A percentile compares a stretch with the other conserved stretches of the same genome.
Conservation (phyloP, 2,113 vertebrate genomes). For the Chrysemys picta region DNA sequence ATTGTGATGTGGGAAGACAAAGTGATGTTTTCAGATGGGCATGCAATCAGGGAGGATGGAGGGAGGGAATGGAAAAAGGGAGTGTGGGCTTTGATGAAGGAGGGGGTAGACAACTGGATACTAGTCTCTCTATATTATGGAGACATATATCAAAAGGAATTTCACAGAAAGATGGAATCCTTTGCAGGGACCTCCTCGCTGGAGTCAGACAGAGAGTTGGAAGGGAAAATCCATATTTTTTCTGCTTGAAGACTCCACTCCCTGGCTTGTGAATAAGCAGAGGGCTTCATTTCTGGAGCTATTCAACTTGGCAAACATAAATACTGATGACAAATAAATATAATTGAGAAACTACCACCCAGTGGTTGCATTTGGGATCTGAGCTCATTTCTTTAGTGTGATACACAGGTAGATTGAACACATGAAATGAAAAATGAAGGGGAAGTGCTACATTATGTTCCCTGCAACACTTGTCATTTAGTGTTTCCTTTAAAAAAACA, state of each 20-base stretch:
- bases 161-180: not conserved
- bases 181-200: not conserved
- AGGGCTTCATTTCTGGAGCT: not conserved
- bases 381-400: not conserved
- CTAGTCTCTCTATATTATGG: rapidly evolving
- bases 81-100: not conserved
- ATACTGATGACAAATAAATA: not conserved
- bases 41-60: not conserved
- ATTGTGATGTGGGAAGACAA: not conserved
- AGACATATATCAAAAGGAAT: not conserved
- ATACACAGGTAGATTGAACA: not conserved
- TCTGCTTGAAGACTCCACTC: not conserved
- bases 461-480: not conserved
- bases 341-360: not conserved
- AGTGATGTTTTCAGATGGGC: not conserved
- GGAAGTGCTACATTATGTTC: rapidly evolving
- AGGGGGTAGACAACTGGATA: not conserved
- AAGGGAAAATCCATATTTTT: not conserved
- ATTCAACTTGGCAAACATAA: not conserved
- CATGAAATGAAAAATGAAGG: not conserved
- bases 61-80: not conserved
- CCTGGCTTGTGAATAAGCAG: not conserved
- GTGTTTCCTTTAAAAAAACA: not conserved
- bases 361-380: not conserved
- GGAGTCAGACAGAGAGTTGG: not conserved